Evolutionary conservation across 2,797 vertebrate species (phyloP).

Genomic region (Notolabrus celidotus): DNA sequence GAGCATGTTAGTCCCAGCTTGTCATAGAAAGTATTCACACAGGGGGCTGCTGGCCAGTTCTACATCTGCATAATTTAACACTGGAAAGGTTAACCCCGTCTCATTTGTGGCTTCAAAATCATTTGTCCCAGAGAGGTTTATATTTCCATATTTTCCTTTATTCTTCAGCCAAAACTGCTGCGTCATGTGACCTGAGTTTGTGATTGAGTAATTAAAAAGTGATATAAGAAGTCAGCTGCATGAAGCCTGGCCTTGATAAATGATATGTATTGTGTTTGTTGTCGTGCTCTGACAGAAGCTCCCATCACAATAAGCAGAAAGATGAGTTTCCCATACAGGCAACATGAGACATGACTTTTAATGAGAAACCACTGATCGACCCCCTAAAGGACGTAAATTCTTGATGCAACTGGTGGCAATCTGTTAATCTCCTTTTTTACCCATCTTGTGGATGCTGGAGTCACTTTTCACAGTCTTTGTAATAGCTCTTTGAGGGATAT

Average conservation of each 20-base stretch:
- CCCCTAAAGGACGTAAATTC: conserved; percentile 21
- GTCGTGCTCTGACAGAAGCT: conserved; percentile 10
- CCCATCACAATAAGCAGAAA: conserved; percentile 55
- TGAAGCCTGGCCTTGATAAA: conserved; percentile 1
- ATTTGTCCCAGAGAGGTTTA: conserved; percentile 20
- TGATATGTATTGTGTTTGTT: conserved; percentile 22
- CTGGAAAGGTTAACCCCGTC: conserved; percentile 46
- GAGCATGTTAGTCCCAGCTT: conserved; percentile 6
- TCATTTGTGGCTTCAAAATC: conserved; percentile 27
- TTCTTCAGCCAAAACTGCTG: conserved; percentile 14
- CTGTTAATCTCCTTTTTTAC: conserved; percentile 33
- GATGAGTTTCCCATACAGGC: conserved; percentile 49
- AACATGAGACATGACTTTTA: conserved; percentile 43
- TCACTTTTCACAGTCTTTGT: conserved; percentile 33
- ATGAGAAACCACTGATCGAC: conserved; percentile 47
- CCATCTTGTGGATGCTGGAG: not conserved
- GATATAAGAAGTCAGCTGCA: conserved; percentile 1
- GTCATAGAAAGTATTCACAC: conserved; percentile 19
- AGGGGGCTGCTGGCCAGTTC: not conserved
- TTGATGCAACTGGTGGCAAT: not conserved
- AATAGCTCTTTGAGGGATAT: conserved; percentile 21
- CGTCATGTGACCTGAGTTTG: conserved; percentile 6
- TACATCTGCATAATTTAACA: conserved; percentile 52
- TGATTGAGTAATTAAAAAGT: conserved; percentile 14
- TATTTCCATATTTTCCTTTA: conserved; percentile 21